These are phyloP conservation scores for Cyphomyrmex costatus DNA, from an alignment of 1,140 invertebrate genomes.

Conservation along the genomic window DNA sequence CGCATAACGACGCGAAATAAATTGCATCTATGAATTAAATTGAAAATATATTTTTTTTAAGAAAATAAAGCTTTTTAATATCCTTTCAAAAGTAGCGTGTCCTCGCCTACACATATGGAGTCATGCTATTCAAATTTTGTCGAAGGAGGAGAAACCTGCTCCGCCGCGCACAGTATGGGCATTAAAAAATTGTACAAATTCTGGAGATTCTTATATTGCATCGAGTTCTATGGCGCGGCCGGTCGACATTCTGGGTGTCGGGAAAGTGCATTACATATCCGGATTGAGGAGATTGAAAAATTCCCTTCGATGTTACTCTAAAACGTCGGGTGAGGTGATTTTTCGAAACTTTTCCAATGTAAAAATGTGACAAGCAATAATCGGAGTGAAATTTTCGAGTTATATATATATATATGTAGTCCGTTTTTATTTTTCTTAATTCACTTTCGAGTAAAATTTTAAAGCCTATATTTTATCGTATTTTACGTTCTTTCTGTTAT, in stretches of 20 bases:
- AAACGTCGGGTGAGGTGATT: constrained; percentile 45
- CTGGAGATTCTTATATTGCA: constrained; percentile 63
- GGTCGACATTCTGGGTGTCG: constrained; percentile 57
- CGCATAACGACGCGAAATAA: not conserved
- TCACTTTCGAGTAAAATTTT: not conserved
- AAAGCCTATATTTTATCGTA: not conserved
- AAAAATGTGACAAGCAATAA: constrained; percentile 37
- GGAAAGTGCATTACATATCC: constrained; percentile 64
- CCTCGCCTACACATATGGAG: constrained; percentile 12
- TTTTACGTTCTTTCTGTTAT: not conserved
- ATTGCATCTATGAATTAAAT: not conserved
- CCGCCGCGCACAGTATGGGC: constrained; percentile 28
- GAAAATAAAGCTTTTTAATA: constrained; percentile 41
- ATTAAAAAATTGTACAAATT: constrained; percentile 66
- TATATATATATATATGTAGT: no score
- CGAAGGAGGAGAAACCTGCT: constrained; percentile 35
- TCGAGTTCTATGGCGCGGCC: constrained; percentile 49
- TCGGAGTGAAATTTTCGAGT: constrained; percentile 3
- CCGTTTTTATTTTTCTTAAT: not conserved
- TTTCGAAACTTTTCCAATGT: constrained; percentile 30
- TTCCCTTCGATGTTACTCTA: constrained; percentile 60
- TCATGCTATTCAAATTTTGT: constrained; percentile 50
- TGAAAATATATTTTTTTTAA: constrained; percentile 18
- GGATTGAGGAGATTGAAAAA: constrained; percentile 64
- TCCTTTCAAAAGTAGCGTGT: constrained; percentile 41